Percentiles rank a stretch among this genome's conserved stretches.
These are phyloP conservation scores for Polypterus bichir DNA, from an alignment of 2,113 vertebrate species.

Conservation along the genomic window DNA sequence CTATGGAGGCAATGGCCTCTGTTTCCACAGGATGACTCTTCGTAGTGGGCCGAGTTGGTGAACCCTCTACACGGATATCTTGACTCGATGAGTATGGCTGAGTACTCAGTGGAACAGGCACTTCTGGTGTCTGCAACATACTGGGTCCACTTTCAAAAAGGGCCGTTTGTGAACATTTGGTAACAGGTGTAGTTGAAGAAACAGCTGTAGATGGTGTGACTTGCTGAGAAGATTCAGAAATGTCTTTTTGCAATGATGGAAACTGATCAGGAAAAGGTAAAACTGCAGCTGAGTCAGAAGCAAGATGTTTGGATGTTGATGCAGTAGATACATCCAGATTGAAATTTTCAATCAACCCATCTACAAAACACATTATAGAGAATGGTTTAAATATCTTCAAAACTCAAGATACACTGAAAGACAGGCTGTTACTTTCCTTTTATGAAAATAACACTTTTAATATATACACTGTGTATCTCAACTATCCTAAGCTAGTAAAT, in stretches of 20 bases:
- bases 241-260: constrained; percentile 49
- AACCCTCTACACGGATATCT: constrained; percentile 60
- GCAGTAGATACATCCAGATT: constrained; percentile 47
- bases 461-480: too few relatives aligned
- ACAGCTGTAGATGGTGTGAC: constrained; percentile 37
- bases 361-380: constrained; percentile 36
- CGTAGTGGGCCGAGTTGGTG: constrained; percentile 39
- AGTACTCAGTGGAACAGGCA: constrained; percentile 60
- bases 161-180: constrained; percentile 45
- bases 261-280: constrained; percentile 56
- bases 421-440: too few relatives aligned
- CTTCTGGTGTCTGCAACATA: constrained; percentile 64
- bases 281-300: constrained; percentile 46
- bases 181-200: constrained; percentile 36
- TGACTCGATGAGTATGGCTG: constrained; percentile 60
- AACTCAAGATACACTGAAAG: too few relatives aligned
- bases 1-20: constrained; percentile 32
- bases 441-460: too few relatives aligned
- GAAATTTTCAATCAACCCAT: constrained; percentile 64
- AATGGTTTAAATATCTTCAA: background rate
- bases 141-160: constrained; percentile 51
- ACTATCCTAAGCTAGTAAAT: too few relatives aligned
- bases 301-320: constrained; percentile 36
- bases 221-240: constrained; percentile 48
- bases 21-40: constrained; percentile 51